Evolutionary conservation across 2,113 vertebrate genomes (phyloP), one percentile per base, ranked within the genome.

Genomic region (Cebus imitator): DNA sequence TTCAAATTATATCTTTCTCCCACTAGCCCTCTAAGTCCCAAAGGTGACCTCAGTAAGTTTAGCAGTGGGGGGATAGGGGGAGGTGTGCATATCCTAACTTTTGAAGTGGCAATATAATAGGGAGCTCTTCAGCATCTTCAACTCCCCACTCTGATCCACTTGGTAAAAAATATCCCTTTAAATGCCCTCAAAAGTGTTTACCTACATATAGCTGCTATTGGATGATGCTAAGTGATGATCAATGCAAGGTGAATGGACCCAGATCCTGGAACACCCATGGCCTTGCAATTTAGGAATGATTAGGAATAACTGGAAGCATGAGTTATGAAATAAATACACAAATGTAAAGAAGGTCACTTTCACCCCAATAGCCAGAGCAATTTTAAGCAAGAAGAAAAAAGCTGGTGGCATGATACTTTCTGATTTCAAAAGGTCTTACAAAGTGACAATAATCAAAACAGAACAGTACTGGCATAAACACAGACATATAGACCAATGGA

Each of bases 111-210:
- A 50, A 27, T 18, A 20, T 6, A 45, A 82, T 2, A 79, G 23
- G n/a, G 8, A 93, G 32, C 58, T 30, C 37, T 50, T 91, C 64
- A 30, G 12, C 37, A 78, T 88, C 30, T 6, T 92, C 81, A 91
- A 23, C 35, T 89, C 45, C 37, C 14, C 7, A 9, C 25, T 27
- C 50, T 5, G 50, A n/a, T 58, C 37, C 9, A 10, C 17, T 82
- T 86, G 68, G 37, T 52, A 72, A 93, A 96, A 96, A 85, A 48
- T 50, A 89, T 43, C 45, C 55, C 86, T 80, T 92, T 61, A 87
- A 90, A 43, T 88, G 68, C 64, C 52, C 81, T 87, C 68, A 30
- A 52, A 91, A 90, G 52, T 75, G 30, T 93, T 91, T 84, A 82
- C 25, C 50, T 30, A 40, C 52, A 72, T 48, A 52, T 64, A 10